A percentile compares a stretch with the other conserved stretches of the same genome.
phyloP scores from a whole-genome alignment of 2,888 invertebrate genomes.

The Thyatira batis region DNA sequence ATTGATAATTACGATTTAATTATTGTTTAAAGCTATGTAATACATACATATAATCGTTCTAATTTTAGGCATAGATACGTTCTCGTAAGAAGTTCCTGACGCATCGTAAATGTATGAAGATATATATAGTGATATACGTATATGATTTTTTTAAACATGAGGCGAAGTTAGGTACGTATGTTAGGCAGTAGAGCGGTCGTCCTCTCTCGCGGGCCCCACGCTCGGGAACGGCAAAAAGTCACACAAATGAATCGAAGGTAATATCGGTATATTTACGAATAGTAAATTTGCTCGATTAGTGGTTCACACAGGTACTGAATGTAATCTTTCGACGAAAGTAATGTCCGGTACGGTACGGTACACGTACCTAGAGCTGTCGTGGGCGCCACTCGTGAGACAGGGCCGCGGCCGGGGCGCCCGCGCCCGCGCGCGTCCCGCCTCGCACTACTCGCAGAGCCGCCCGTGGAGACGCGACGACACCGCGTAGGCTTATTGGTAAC shows the following conservation, averaged over 20 bases:
- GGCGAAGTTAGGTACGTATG: slow-evolving; percentile 80
- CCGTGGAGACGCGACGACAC: slow-evolving; percentile 75
- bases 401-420: slow-evolving; percentile 3
- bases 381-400: slow-evolving; percentile 9
- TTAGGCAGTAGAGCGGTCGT: slow-evolving; percentile 82
- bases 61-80: slow-evolving; percentile 83
- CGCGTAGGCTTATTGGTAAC: slow-evolving; percentile 82
- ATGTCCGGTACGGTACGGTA: slow-evolving; percentile 20
- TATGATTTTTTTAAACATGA: slow-evolving; percentile 82
- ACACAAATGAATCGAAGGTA: slow-evolving; percentile 29
- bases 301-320: slow-evolving; percentile 33
- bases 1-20: slow-evolving; percentile 84
- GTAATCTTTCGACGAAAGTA: slow-evolving; percentile 28
- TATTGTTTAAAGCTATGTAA: slow-evolving; percentile 84
- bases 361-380: slow-evolving; percentile 21
- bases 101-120: slow-evolving; percentile 82
- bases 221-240: slow-evolving; percentile 36
- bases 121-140: slow-evolving; percentile 82
- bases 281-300: slow-evolving; percentile 20
- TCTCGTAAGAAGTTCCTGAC: slow-evolving; percentile 83
- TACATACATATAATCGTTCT: slow-evolving; percentile 84
- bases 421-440: neutral
- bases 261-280: slow-evolving; percentile 12
- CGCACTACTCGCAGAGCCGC: slow-evolving; percentile 43
- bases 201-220: slow-evolving; percentile 67